Percentiles rank a stretch among this genome's conserved stretches.
phyloP scores from a whole-genome alignment of 2,888 invertebrate genomes.

The Cryptocephalus moraei region DNA sequence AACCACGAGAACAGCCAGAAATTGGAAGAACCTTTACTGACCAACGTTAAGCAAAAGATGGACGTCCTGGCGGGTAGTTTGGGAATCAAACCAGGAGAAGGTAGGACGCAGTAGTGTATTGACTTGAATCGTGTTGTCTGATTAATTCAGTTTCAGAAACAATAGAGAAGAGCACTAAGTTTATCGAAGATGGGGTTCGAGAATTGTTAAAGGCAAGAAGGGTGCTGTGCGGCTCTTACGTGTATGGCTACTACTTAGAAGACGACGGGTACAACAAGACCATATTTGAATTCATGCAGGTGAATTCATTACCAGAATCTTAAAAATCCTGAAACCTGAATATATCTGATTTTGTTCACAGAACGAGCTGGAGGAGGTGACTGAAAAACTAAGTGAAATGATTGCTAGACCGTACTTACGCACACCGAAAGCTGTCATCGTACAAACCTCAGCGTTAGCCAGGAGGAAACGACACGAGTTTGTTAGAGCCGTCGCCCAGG shows the following conservation, averaged over 20 bases:
- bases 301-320: constrained; percentile 24
- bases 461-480: constrained; percentile 53
- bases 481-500: constrained; percentile 49
- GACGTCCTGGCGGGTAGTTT: constrained; percentile 46
- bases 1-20: constrained; percentile 56
- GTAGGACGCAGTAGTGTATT: constrained; percentile 9
- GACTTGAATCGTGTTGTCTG: no score
- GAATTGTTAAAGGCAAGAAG: constrained; percentile 52
- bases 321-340: not conserved
- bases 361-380: constrained; percentile 57
- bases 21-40: constrained; percentile 50
- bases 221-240: constrained; percentile 55
- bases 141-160: constrained; percentile 23
- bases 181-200: constrained; percentile 53
- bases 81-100: constrained; percentile 34
- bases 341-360: constrained; percentile 26
- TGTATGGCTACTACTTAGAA: constrained; percentile 57
- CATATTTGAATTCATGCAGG: constrained; percentile 61
- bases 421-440: constrained; percentile 51
- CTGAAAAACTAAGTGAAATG: constrained; percentile 55
- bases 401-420: constrained; percentile 52
- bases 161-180: constrained; percentile 40
- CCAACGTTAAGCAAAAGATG: constrained; percentile 51
- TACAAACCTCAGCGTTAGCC: constrained; percentile 49
- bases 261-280: constrained; percentile 54